Conservation (phyloP, 1,140 invertebrate species). For the Conus betulinus region DNA sequence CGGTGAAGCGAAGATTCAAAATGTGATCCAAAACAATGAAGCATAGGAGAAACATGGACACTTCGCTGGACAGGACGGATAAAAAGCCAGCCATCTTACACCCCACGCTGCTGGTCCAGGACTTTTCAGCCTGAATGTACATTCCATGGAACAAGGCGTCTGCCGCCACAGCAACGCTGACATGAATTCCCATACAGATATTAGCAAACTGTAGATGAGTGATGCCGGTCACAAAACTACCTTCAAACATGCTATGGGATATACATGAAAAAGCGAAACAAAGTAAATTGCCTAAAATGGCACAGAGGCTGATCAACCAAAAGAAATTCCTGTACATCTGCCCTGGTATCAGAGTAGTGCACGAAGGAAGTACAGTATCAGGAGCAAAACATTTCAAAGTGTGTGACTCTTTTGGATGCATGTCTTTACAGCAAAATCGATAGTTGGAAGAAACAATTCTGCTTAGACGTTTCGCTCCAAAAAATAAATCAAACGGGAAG, state of each 20-base stretch:
- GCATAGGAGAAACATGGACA: background rate
- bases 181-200: background rate
- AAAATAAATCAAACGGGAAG: constrained; percentile 25
- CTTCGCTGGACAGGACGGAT: background rate
- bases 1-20: background rate
- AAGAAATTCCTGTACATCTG: constrained; percentile 45
- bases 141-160: background rate
- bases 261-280: background rate
- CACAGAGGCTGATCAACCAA: constrained; percentile 55
- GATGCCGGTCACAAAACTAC: background rate
- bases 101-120: background rate
- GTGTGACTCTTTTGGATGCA: constrained; percentile 27
- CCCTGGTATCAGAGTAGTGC: constrained; percentile 50
- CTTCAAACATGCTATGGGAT: too few species aligned
- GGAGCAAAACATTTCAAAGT: constrained; percentile 49
- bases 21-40: background rate
- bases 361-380: constrained; percentile 54
- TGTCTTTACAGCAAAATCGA: constrained; percentile 55
- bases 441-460: constrained; percentile 38
- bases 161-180: background rate
- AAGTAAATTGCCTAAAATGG: constrained; percentile 49
- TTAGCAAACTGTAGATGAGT: background rate
- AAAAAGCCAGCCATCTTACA: background rate
- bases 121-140: background rate
- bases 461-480: background rate